Evolutionary conservation across 2,113 vertebrate genomes (phyloP).

Genomic region (Perognathus longimembris): DNA sequence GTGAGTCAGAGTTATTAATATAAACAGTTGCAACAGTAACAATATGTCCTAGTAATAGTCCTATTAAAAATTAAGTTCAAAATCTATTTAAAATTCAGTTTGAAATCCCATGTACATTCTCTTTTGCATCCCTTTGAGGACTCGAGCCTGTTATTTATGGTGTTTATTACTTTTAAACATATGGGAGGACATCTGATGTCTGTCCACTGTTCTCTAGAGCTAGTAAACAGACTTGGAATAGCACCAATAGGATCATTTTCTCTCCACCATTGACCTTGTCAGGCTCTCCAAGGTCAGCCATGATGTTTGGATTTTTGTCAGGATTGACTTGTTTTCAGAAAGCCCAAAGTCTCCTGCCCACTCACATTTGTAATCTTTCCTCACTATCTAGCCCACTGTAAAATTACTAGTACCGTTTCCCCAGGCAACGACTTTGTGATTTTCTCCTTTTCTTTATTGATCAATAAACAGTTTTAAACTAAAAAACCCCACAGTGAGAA

Average conservation of each 20-base stretch:
- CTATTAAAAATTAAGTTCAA: constrained; percentile 72
- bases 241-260: constrained; percentile 10
- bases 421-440: constrained; percentile 82
- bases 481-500: constrained; percentile 79
- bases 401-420: constrained; percentile 85
- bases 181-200: constrained; percentile 73
- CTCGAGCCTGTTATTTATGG: constrained; percentile 70
- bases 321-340: constrained; percentile 76
- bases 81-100: constrained; percentile 68
- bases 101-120: constrained; percentile 28
- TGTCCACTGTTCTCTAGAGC: constrained; percentile 64
- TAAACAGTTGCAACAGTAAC: constrained; percentile 61
- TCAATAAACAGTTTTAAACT: constrained; percentile 86
- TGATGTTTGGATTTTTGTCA: constrained; percentile 71
- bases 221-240: constrained; percentile 69
- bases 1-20: constrained; percentile 71
- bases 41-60: constrained; percentile 49
- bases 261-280: constrained; percentile 61
- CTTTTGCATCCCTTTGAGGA: constrained; percentile 63
- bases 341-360: constrained; percentile 70
- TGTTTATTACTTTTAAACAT: constrained; percentile 79
- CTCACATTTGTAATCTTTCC: constrained; percentile 79
- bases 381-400: constrained; percentile 80
- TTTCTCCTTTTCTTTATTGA: constrained; percentile 85
- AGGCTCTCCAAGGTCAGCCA: constrained; percentile 60